phyloP scores from a whole-genome alignment of 1,140 invertebrate genomes.

The Grapholita molesta region DNA sequence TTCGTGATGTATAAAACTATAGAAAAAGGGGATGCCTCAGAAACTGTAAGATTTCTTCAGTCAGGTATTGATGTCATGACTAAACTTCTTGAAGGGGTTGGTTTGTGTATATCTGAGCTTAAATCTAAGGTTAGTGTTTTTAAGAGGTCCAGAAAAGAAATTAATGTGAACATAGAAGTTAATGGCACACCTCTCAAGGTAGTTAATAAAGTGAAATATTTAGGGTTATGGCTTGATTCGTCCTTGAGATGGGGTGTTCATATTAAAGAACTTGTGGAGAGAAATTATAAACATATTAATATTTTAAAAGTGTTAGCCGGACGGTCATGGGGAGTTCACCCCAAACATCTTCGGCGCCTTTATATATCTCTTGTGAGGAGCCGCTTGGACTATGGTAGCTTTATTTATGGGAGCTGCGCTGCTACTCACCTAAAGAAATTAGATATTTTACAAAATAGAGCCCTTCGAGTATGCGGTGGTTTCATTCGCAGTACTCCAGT shows the following conservation, averaged over 20 bases:
- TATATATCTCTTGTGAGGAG: constrained; percentile 3
- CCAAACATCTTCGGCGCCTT: constrained; percentile 4
- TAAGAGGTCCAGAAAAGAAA: not conserved
- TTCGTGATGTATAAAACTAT: constrained; percentile 12
- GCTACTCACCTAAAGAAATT: not conserved
- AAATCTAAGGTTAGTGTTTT: constrained; percentile 2
- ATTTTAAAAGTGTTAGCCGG: constrained; percentile 16
- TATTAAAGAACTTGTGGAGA: not conserved
- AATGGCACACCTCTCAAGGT: not conserved
- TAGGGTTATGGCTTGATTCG: constrained; percentile 3
- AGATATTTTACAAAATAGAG: constrained; percentile 19
- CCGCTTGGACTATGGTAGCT: not conserved
- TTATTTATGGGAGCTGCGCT: not conserved
- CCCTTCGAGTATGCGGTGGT: not conserved
- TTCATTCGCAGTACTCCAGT: constrained; percentile 8
- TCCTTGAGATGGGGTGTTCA: not conserved
- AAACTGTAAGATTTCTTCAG: not conserved
- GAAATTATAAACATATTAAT: not conserved
- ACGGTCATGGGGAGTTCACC: constrained; percentile 15
- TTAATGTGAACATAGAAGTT: not conserved
- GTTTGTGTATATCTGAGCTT: not conserved
- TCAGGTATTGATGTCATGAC: not conserved
- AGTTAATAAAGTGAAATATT: constrained; percentile 6
- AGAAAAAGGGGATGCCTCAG: not conserved
- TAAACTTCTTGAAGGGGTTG: not conserved